These are phyloP conservation scores for Leptopilina syphax DNA, from an alignment of 2,888 invertebrate genomes.

Conservation along the genomic window DNA sequence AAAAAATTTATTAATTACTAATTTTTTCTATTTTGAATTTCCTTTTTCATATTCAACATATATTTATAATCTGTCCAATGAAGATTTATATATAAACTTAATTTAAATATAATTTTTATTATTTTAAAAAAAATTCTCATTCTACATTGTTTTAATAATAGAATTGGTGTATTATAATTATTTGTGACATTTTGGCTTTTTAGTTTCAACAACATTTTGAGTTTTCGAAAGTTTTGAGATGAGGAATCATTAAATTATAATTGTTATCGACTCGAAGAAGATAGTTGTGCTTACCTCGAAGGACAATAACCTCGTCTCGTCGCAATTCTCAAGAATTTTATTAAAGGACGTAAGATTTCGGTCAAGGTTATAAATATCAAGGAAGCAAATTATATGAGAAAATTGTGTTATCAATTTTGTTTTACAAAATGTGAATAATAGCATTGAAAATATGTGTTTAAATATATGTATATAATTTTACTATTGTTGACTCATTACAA, in stretches of 20 bases:
- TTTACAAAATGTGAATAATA: constrained; percentile 10
- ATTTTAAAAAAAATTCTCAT: too few relatives aligned
- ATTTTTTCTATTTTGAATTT: not conserved
- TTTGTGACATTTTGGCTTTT: not conserved
- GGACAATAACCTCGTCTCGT: constrained; percentile 23
- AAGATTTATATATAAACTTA: too few relatives aligned
- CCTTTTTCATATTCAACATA: too few relatives aligned
- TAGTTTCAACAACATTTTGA: not conserved
- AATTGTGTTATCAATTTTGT: constrained; percentile 8
- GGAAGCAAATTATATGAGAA: constrained; percentile 14
- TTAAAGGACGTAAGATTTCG: constrained; percentile 26
- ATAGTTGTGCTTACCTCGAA: not conserved
- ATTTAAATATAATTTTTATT: too few relatives aligned
- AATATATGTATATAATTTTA: constrained; percentile 14
- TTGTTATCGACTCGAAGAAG: constrained; percentile 9
- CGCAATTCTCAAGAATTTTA: not conserved
- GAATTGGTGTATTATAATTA: not conserved
- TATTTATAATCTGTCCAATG: too few relatives aligned
- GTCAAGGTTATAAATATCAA: constrained; percentile 25
- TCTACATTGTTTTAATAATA: too few relatives aligned
- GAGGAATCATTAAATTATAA: constrained; percentile 34
- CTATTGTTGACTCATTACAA: constrained; percentile 25
- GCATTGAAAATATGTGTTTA: constrained; percentile 13
- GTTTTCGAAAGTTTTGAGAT: not conserved
- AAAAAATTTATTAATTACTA: not conserved